Evolutionary conservation across 2,888 invertebrate genomes (phyloP).

Genomic region (Calameuta pallipes): DNA sequence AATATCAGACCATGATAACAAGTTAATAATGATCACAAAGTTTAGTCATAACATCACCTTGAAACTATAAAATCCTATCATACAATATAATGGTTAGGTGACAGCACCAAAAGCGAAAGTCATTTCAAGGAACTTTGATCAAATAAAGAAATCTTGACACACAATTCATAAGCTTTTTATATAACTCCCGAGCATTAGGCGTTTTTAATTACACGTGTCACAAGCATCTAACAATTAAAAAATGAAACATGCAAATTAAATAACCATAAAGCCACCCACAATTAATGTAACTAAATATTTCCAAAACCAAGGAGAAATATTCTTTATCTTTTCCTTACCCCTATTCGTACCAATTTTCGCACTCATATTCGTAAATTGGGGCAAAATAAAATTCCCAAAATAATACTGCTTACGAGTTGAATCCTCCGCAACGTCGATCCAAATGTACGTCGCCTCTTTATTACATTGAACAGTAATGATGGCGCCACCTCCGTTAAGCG

Average conservation of each 20-base stretch:
- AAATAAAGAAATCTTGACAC: neutral
- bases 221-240: neutral
- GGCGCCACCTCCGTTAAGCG: constrained; percentile 36
- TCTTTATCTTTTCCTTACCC: constrained; percentile 18
- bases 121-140: neutral
- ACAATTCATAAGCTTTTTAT: neutral
- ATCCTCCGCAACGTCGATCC: constrained; percentile 19
- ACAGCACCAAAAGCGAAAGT: neutral
- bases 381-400: constrained; percentile 23
- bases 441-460: constrained; percentile 31
- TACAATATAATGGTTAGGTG: neutral
- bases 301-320: neutral
- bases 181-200: neutral
- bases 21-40: neutral
- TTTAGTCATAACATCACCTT: neutral
- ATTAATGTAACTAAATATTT: neutral
- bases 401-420: constrained; percentile 16
- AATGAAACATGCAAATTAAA: neutral
- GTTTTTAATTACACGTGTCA: neutral
- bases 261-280: neutral
- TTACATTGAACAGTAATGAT: constrained; percentile 32
- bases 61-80: neutral
- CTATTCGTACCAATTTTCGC: constrained; percentile 24
- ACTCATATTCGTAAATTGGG: constrained; percentile 25
- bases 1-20: neutral